These are phyloP conservation scores for Empidonax traillii DNA, from an alignment of 2,113 vertebrate species.

Conservation along the genomic window DNA sequence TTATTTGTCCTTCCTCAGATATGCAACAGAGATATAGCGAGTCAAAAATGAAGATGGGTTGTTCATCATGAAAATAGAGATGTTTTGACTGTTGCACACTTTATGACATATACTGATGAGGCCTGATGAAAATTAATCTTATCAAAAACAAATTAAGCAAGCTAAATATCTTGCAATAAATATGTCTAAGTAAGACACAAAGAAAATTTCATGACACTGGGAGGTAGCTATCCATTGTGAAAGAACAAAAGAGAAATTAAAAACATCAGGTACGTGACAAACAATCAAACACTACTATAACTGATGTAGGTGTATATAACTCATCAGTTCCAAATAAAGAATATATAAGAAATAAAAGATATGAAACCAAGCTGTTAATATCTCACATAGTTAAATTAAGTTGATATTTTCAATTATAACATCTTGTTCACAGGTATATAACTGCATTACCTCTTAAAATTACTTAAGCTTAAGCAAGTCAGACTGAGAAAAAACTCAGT, in stretches of 20 bases:
- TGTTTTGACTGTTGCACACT: neutral
- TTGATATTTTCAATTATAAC: neutral
- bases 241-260: neutral
- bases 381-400: neutral
- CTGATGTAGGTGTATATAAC: neutral
- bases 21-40: neutral
- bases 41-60: neutral
- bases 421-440: neutral
- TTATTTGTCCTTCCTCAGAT: neutral
- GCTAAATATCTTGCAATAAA: neutral
- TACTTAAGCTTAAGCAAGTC: neutral
- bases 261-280: neutral
- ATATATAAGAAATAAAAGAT: neutral
- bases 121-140: neutral
- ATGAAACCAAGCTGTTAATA: neutral
- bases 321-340: neutral
- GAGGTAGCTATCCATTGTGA: neutral
- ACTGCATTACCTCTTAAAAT: conserved; percentile 25
- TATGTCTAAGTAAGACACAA: neutral
- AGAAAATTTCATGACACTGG: neutral
- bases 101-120: neutral
- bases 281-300: neutral
- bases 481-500: neutral
- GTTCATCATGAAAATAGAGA: neutral
- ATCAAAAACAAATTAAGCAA: neutral